Evolutionary conservation across 1,140 invertebrate species (phyloP).

Genomic region (Leptinotarsa defecta): DNA sequence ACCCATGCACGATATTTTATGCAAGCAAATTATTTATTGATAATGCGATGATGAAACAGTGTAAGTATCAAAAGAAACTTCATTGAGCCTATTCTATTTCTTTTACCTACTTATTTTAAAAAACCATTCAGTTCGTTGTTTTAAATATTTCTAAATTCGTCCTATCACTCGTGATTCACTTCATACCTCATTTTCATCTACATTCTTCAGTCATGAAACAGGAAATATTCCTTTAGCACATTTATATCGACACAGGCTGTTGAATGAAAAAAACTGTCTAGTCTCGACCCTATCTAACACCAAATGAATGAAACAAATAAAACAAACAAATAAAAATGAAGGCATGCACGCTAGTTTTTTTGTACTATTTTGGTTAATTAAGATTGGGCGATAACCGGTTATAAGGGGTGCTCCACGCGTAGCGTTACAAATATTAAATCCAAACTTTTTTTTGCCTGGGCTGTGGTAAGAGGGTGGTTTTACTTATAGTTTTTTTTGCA

Average conservation of each 20-base stretch:
- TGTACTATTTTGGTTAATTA: constrained; percentile 28
- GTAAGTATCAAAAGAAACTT: too few species aligned
- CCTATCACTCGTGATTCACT: too few species aligned
- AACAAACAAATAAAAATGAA: constrained; percentile 22
- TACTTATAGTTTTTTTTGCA: constrained; percentile 30
- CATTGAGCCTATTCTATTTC: too few species aligned
- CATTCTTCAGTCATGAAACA: background rate
- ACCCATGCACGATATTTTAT: too few species aligned
- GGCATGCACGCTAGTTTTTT: constrained; percentile 14
- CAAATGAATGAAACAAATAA: constrained; percentile 20
- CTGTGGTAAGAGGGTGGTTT: constrained; percentile 31
- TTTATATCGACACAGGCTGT: background rate
- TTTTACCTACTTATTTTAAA: too few species aligned
- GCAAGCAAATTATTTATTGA: too few species aligned
- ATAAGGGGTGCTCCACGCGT: constrained; percentile 16
- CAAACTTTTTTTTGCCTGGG: constrained; percentile 26
- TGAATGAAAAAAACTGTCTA: background rate
- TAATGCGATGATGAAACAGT: too few species aligned
- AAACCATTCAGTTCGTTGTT: too few species aligned
- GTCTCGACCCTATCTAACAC: constrained; percentile 11
- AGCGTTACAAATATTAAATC: constrained; percentile 29
- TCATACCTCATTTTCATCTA: too few species aligned
- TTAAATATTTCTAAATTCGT: too few species aligned
- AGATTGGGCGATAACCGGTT: constrained; percentile 27
- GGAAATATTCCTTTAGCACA: background rate